Conservation (phyloP, 2,113 vertebrate species). For the Empidonax alnorum region DNA sequence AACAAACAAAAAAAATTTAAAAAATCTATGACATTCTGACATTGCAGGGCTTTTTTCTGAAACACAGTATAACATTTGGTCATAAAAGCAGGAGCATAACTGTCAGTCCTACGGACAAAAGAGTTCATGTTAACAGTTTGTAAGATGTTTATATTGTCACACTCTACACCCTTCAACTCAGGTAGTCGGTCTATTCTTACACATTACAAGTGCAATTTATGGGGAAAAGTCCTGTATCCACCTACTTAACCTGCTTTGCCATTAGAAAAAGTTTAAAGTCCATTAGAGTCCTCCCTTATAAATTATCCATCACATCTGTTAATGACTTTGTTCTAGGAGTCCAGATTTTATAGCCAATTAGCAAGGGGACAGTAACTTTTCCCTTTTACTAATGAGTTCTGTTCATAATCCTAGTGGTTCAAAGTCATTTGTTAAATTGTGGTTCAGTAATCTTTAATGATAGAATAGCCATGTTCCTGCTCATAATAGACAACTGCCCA, state of each 20-base stretch:
- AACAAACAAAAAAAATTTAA: not conserved
- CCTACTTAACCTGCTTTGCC: not conserved
- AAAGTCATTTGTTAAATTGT: not conserved
- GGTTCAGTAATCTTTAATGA: not conserved
- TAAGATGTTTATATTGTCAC: not conserved
- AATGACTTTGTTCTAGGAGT: conserved; percentile 14
- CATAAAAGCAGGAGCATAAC: not conserved
- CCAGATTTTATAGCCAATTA: conserved; percentile 17
- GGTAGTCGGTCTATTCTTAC: not conserved
- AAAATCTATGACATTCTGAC: not conserved
- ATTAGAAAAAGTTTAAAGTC: not conserved
- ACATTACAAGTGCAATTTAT: not conserved
- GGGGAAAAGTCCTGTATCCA: not conserved
- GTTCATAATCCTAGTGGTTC: not conserved
- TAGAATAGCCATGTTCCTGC: not conserved
- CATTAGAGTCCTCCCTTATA: not conserved
- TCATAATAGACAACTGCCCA: not conserved
- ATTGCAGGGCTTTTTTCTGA: not conserved
- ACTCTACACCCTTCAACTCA: not conserved
- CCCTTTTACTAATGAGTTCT: not conserved
- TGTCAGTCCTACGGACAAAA: not conserved
- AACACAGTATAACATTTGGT: not conserved
- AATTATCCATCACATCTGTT: not conserved
- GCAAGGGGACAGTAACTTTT: not conserved
- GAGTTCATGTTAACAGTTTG: not conserved